Conservation (phyloP, 2,113 vertebrate species). For the Chaetops frenatus region DNA sequence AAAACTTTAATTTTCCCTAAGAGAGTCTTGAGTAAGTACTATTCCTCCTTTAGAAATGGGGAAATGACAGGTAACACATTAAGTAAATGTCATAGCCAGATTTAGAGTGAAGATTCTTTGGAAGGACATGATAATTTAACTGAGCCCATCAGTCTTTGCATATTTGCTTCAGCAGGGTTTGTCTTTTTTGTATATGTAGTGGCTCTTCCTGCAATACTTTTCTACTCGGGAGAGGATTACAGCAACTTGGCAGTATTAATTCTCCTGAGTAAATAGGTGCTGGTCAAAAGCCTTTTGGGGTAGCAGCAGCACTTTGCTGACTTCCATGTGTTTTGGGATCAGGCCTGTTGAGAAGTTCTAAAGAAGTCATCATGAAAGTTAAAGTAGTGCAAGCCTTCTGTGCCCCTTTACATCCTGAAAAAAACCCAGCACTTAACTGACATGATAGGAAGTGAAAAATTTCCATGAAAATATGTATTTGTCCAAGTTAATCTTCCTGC, state of each 20-base stretch:
- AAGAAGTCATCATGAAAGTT: background rate
- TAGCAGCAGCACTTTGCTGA: background rate
- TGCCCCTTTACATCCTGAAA: background rate
- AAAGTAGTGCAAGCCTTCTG: background rate
- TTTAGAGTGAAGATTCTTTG: slow-evolving; percentile 15
- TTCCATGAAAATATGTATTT: background rate
- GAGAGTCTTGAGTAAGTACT: background rate
- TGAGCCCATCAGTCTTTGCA: background rate
- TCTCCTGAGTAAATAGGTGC: background rate
- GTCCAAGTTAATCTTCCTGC: background rate
- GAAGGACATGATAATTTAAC: background rate
- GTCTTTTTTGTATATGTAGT: background rate
- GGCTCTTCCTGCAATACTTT: background rate
- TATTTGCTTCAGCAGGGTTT: background rate
- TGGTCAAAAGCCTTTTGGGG: background rate
- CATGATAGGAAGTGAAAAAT: background rate
- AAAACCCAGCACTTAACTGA: background rate
- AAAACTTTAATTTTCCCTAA: slow-evolving; percentile 24
- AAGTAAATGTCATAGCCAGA: slow-evolving; percentile 39
- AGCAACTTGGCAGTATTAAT: background rate
- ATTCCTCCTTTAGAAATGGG: background rate
- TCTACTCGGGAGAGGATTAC: background rate
- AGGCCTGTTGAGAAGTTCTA: background rate
- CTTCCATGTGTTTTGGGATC: background rate
- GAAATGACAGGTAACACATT: background rate